phyloP scores from a whole-genome alignment of 2,888 invertebrate genomes.

The Opisthograptis luteolata region DNA sequence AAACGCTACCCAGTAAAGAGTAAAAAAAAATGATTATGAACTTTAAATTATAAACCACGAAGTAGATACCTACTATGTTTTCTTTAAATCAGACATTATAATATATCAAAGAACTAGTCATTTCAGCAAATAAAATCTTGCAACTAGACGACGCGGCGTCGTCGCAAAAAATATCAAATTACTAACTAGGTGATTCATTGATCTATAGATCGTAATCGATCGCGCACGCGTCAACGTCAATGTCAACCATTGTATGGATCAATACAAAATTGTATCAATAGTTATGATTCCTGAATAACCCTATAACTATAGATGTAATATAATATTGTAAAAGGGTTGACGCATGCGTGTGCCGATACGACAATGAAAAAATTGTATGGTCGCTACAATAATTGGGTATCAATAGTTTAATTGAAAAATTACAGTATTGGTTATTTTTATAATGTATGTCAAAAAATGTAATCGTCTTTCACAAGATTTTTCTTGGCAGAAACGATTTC shows the following conservation, averaged over 20 bases:
- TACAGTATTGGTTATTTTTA: background rate
- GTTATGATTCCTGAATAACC: slow-evolving; percentile 63
- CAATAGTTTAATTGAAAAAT: background rate
- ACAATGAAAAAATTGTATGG: slow-evolving; percentile 50
- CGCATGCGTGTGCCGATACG: slow-evolving; percentile 38
- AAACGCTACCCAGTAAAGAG: too few relatives aligned
- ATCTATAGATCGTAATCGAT: slow-evolving; percentile 69
- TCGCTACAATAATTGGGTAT: slow-evolving; percentile 43
- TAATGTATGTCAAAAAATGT: too few relatives aligned
- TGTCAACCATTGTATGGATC: slow-evolving; percentile 58
- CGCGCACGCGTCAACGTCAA: slow-evolving; percentile 68
- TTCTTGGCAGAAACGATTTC: too few relatives aligned
- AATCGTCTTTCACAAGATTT: too few relatives aligned
- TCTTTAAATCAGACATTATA: too few relatives aligned
- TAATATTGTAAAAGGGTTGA: slow-evolving; percentile 75
- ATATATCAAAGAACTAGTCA: too few relatives aligned
- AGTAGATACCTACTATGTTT: too few relatives aligned
- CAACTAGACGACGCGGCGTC: too few relatives aligned
- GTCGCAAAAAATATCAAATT: slow-evolving; percentile 62
- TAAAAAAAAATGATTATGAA: too few relatives aligned
- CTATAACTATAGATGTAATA: slow-evolving; percentile 62
- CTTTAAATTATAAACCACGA: too few relatives aligned
- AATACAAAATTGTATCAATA: slow-evolving; percentile 53
- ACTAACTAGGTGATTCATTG: slow-evolving; percentile 53
- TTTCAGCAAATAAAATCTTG: too few relatives aligned